Conservation (phyloP, 35 echinoderm and acorn worm species). For the Strongylocentrotus purpuratus region DNA sequence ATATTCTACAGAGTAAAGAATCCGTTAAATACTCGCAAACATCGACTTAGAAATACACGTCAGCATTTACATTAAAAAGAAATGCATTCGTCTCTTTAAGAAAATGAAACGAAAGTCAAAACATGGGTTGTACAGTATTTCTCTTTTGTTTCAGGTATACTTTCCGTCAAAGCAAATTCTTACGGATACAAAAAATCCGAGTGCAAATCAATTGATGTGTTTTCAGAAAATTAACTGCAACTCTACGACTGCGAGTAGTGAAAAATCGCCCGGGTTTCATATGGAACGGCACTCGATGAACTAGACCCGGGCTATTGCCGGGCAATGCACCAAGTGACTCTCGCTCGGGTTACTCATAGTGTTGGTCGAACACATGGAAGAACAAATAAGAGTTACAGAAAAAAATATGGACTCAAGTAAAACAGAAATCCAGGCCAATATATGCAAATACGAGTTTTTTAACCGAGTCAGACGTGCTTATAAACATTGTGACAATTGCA, state of each 20-base stretch:
- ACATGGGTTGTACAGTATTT: too few species aligned
- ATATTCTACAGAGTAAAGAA: too few species aligned
- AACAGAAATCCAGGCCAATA: conserved; percentile 30
- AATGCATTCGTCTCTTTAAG: too few species aligned
- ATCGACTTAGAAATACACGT: too few species aligned
- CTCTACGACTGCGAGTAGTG: not conserved
- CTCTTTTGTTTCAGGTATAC: too few species aligned
- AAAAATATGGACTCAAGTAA: not conserved
- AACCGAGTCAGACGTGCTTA: conserved; percentile 10
- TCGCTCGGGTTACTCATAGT: conserved; percentile 6
- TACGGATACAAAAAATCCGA: too few species aligned
- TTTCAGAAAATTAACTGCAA: too few species aligned
- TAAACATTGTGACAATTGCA: conserved; percentile 41
- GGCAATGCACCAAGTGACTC: not conserved
- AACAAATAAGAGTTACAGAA: conserved; percentile 5
- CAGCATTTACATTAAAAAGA: too few species aligned
- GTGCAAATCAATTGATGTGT: too few species aligned
- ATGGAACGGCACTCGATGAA: not conserved
- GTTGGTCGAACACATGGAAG: not conserved
- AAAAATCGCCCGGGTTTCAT: not conserved
- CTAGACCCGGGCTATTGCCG: not conserved
- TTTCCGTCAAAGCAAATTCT: too few species aligned
- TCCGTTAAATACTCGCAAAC: too few species aligned
- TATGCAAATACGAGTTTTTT: conserved; percentile 36
- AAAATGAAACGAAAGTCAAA: too few species aligned